Evolutionary conservation across 1,140 invertebrate species (phyloP), one percentile per base, ranked within the genome.

Genomic region (Drosophila navojoa): DNA sequence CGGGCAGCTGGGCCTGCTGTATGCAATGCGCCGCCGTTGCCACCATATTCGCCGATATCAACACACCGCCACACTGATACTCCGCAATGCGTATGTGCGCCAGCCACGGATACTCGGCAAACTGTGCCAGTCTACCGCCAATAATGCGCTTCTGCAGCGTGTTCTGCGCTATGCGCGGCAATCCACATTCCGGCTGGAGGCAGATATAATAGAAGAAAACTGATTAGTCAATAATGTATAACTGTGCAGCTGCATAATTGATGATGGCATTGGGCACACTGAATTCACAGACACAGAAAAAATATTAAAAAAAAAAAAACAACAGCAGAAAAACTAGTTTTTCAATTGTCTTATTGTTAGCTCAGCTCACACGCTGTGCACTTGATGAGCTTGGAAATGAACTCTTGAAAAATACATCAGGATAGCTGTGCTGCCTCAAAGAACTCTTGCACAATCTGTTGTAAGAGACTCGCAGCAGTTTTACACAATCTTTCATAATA

Each of bases 101-200:
- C 91, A 97, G 96, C 96, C 96, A 97, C 2, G 96, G 96, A 86
- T 96, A 96, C 92, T 97, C 96, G 0, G 95, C 96, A 76, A 95
- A 95, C 60, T 93, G 92, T 0, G 95, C 95, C 52, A 95, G 94
- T 10, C 94, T 91, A 3, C 95, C 95, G 10, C 96, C 96, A 49
- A 97, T 96, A 47, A 97, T 97, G 63, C 96, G 92, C 81, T 96
- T 96, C 78, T 95, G 94, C 10, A 96, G 81, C 44, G 94, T 93
- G 71, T 93, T 92, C 16, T 93, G 92, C 0, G 92, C 64, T 55
- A 92, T 81, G 67, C 91, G 93, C 2, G 95, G 94, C n/a, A 95
- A 75, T 19, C 95, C 95, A 75, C 95, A 96, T 75, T 95, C 95
- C 77, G 93, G 74, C 84, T 92, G 78, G 82, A 93, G 91, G 0